Base-by-base conservation (phyloP, 1,140 invertebrate genomes). In the Adelges cooleyi region DNA sequence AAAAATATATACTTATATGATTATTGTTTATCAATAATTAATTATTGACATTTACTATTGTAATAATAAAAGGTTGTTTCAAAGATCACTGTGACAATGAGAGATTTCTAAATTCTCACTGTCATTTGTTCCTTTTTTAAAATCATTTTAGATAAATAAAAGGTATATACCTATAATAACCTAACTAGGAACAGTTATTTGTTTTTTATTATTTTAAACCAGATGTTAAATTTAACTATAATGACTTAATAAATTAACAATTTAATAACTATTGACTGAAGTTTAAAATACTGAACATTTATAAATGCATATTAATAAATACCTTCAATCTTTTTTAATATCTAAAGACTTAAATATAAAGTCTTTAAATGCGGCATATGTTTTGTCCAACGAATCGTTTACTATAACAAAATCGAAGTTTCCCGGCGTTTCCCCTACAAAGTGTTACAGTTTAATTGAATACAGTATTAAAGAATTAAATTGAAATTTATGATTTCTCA, bases 351-450 rank as follows among this genome's bases (percentile, higher is more conserved):
- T 62, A 9, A 69, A 51, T 15, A 90, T 78, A 75, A 87, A 90
- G 27, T 84, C 78, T 51, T 82, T 83, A 10, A 98, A 80, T 67
- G 87, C 79, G 59, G 78, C 71, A 75, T 98, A 98, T 11, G 95
- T 90, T 68, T 82, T 81, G n/a, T 95, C 87, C 23, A 98, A 74
- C 68, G 89, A 81, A 72, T 96, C 89, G 76, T 99, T 99, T n/a
- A 90, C 79, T 56, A 98, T 86, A 3, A 94, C 78, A 48, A 88
- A 77, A 74, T 99, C 88, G 78, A 98, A 98, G 70, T 94, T 89
- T 10, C 86, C 89, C 5, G 83, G 81, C 48, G 79, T 77, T 71
- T 86, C 78, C 67, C 86, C 86, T 86, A 72, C 53, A 72, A 69
- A 69, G 70, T 69, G 33, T 50, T 52, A 62, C 22, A 44, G 48